phyloP scores from a whole-genome alignment of 2,888 invertebrate genomes.

The Azorinus chamasolen region DNA sequence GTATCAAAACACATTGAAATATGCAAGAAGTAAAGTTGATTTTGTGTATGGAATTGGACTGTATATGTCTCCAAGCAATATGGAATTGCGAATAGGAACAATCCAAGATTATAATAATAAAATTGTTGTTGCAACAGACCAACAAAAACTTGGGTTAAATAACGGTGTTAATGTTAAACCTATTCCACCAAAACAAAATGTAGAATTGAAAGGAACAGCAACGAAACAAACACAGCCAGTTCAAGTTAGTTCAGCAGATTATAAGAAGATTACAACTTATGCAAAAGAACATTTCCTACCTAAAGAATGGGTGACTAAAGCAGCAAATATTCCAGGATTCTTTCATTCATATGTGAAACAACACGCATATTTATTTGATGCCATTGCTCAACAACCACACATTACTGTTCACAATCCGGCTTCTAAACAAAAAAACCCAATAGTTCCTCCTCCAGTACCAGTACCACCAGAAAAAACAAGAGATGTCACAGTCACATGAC shows the following conservation, averaged over 20 bases:
- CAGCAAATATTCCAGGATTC: constrained; percentile 9
- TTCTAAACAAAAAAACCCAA: too few relatives aligned
- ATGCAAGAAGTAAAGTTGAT: constrained; percentile 41
- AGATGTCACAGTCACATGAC: too few relatives aligned
- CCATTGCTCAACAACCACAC: constrained; percentile 11
- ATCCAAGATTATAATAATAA: constrained; percentile 39
- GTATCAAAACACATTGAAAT: constrained; percentile 32
- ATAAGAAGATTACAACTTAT: constrained; percentile 15
- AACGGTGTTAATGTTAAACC: constrained; percentile 21
- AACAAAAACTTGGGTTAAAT: constrained; percentile 28
- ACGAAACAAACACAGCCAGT: constrained; percentile 23
- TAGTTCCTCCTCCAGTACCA: too few relatives aligned
- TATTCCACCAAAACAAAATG: constrained; percentile 25
- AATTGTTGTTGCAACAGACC: constrained; percentile 31
- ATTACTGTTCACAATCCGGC: constrained; percentile 9
- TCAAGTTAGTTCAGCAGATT: constrained; percentile 7
- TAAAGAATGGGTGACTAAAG: background rate
- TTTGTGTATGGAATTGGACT: constrained; percentile 31
- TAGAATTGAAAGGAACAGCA: constrained; percentile 26
- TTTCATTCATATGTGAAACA: constrained; percentile 16
- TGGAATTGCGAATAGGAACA: constrained; percentile 30
- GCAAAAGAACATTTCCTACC: constrained; percentile 21
- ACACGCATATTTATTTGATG: constrained; percentile 11
- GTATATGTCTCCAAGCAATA: constrained; percentile 41
- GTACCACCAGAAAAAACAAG: constrained; percentile 17